Percentiles rank a stretch among this genome's conserved stretches.
phyloP scores from a whole-genome alignment of 2,113 vertebrate species.

The Phaethornis superciliosus region DNA sequence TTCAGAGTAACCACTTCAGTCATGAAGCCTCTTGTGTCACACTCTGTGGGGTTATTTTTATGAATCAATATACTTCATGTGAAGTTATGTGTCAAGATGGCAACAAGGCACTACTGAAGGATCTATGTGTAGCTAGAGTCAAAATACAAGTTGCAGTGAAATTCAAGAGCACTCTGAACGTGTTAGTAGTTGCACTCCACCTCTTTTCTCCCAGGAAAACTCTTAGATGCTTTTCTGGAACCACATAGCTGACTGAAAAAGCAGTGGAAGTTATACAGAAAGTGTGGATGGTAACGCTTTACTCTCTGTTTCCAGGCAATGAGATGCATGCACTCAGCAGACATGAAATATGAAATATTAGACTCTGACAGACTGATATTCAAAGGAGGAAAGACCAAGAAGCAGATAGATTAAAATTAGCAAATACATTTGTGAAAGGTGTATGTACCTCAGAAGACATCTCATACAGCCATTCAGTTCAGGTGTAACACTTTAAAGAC shows the following conservation, averaged over 20 bases:
- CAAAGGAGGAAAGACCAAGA: not conserved
- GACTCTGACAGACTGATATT: not conserved
- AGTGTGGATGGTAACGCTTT: not conserved
- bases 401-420: not conserved
- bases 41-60: not conserved
- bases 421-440: too few relatives aligned
- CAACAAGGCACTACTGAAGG: not conserved
- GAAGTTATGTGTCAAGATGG: not conserved
- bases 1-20: not conserved
- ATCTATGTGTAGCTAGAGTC: not conserved
- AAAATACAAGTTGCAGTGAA: not conserved
- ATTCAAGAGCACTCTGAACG: not conserved
- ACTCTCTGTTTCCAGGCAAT: not conserved
- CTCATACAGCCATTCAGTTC: not conserved
- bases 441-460: not conserved
- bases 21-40: not conserved
- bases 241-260: not conserved
- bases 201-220: not conserved
- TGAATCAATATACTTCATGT: not conserved
- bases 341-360: accelerated
- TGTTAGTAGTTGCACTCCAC: not conserved
- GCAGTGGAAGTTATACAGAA: not conserved
- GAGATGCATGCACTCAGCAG: not conserved
- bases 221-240: too few relatives aligned
- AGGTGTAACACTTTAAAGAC: not conserved